phyloP scores from a whole-genome alignment of 2,113 vertebrate species.

The Petroica traversi region DNA sequence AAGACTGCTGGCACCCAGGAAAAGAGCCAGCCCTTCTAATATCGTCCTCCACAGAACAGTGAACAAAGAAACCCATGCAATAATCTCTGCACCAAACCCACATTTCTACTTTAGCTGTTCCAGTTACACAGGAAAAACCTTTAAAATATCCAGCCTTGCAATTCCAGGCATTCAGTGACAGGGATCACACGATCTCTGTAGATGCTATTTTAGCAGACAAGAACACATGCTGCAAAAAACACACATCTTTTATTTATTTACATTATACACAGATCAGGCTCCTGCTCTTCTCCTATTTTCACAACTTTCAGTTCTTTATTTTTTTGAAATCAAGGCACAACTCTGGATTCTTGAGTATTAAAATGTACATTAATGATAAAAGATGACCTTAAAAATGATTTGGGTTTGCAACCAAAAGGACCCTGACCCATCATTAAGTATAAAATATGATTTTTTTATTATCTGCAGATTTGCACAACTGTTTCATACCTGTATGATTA shows the following conservation, averaged over 20 bases:
- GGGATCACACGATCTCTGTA: neutral
- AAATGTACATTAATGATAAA: neutral
- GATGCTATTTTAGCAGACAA: neutral
- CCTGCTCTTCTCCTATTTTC: neutral
- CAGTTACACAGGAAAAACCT: neutral
- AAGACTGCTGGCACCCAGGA: neutral
- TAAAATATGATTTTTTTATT: neutral
- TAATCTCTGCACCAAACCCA: neutral
- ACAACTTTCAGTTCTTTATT: neutral
- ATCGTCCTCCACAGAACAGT: neutral
- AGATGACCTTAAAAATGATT: neutral
- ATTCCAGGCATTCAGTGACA: neutral
- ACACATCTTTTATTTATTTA: neutral
- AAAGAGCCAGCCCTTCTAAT: neutral
- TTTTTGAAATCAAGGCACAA: neutral
- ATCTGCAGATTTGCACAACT: neutral
- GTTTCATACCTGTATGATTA: neutral
- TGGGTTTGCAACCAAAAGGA: neutral
- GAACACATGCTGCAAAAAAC: neutral
- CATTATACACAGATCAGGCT: neutral
- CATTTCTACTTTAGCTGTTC: neutral
- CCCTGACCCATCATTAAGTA: neutral
- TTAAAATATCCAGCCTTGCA: neutral
- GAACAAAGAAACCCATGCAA: neutral
- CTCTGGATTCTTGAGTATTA: neutral